phyloP scores from a whole-genome alignment of 2,888 invertebrate genomes.

The Lamproptera curius region DNA sequence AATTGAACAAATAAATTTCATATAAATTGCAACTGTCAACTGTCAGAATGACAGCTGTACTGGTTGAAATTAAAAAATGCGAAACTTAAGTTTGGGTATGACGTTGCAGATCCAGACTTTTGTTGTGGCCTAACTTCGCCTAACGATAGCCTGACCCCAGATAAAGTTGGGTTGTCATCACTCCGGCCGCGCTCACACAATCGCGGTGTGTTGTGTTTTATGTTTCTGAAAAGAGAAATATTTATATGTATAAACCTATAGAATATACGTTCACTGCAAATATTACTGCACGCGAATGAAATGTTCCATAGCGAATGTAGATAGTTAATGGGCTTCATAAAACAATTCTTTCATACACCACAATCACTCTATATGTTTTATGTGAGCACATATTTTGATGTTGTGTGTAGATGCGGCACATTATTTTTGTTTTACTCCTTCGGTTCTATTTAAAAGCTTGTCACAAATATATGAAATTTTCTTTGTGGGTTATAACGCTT shows the following conservation, averaged over 20 bases:
- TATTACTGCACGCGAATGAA: constrained; percentile 29
- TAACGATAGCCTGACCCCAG: constrained; percentile 84
- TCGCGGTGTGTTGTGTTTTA: constrained; percentile 79
- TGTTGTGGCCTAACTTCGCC: constrained; percentile 91
- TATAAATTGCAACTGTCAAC: too few relatives aligned
- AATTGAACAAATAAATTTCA: not conserved
- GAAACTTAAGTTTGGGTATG: constrained; percentile 35
- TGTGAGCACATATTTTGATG: constrained; percentile 27
- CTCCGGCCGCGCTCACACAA: constrained; percentile 78
- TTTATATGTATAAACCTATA: constrained; percentile 30
- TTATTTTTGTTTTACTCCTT: constrained; percentile 11
- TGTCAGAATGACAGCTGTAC: too few relatives aligned
- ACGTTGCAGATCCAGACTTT: constrained; percentile 92
- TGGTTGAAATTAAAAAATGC: too few relatives aligned
- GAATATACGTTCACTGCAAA: constrained; percentile 46
- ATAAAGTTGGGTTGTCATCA: constrained; percentile 71
- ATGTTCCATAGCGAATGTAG: constrained; percentile 40
- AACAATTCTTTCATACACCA: constrained; percentile 27
- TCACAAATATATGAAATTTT: constrained; percentile 1
- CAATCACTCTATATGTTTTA: constrained; percentile 28
- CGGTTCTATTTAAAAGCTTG: constrained; percentile 4
- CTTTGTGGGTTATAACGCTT: constrained; percentile 16
- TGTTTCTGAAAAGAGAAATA: constrained; percentile 77
- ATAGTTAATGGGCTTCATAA: constrained; percentile 44
- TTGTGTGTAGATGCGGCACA: constrained; percentile 21